Base-by-base conservation (phyloP, 2,113 vertebrate genomes). In the Pelodiscus sinensis region DNA sequence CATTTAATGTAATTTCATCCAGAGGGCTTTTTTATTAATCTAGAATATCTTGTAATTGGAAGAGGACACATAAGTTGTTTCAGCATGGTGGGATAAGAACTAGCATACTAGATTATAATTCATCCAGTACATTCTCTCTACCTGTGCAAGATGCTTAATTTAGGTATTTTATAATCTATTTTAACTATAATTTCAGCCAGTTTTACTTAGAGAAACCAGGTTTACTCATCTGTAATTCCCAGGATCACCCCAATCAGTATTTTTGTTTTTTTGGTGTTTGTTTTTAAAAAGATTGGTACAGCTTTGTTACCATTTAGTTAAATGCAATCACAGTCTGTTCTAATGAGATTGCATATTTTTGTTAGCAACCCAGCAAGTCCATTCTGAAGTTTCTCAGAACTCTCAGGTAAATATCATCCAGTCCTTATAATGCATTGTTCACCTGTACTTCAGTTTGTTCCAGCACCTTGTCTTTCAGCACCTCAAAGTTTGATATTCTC, bases 1-100 rank as follows among this genome's bases (percentile, higher is more conserved):
- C 91, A 73, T 93, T 96, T 96, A 93, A 84, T 92, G 88, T 97
- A 96, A 96, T 97, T 89, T 92, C 91, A 81, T 94, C 44, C 80
- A 88, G 93, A 81, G 89, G 65, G 16, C 80, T 91, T 91, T 25
- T 79, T 92, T 57, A 89, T 81, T 58, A 58, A 81, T 2, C 0
- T n/a, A n/a, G 85, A 87, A 65, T 44, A 75, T 85, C 89, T 90
- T 58, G 29, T 92, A 73, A 65, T 60, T 88, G 84, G 3, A n/a
- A 68, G 82, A 79, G 85, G 11, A 44, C 16, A 68, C 3, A 68
- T 19, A 8, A n/a, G 31, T n/a, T 68, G 31, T 68, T 68, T 68
- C 16, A 15, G 31, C 8, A 4, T 22, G 19, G 22, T 10, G n/a
- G 65, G n/a, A 24, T 44, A 44, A 24, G 12, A 75, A 75, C 71